Evolutionary conservation across 2,113 vertebrate genomes (phyloP).

Genomic region (Trematomus loennbergii): DNA sequence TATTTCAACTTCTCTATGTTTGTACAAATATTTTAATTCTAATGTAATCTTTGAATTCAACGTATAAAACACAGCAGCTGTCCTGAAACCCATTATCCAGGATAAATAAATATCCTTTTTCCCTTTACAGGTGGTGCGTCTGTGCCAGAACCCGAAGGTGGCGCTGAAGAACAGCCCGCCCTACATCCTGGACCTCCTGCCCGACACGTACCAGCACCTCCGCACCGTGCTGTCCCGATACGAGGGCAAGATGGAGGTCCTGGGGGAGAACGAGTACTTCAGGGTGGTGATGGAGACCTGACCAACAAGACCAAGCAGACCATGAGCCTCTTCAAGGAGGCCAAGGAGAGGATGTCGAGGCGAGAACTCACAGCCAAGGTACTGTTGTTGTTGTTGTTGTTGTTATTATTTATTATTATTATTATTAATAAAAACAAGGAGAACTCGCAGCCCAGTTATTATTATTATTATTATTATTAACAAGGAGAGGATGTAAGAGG

Average conservation of each 20-base stretch:
- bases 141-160: constrained; percentile 97
- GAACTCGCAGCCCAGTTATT: constrained; percentile 95
- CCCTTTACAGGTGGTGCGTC: constrained; percentile 90
- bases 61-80: too few relatives aligned
- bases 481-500: too few relatives aligned
- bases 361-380: constrained; percentile 98
- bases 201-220: constrained; percentile 97
- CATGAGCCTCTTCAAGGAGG: constrained; percentile 98
- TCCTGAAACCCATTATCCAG: too few relatives aligned
- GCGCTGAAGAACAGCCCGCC: constrained; percentile 98
- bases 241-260: constrained; percentile 96
- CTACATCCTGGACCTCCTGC: constrained; percentile 97
- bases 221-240: constrained; percentile 94
- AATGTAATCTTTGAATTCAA: too few relatives aligned
- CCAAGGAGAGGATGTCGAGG: constrained; percentile 98
- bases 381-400: background rate
- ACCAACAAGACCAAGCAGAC: constrained; percentile 99
- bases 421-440: too few relatives aligned
- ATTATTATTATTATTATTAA: too few relatives aligned
- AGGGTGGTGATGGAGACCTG: constrained; percentile 96
- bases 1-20: too few relatives aligned
- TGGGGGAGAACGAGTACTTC: constrained; percentile 98
- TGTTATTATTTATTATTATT: too few relatives aligned
- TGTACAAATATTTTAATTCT: too few relatives aligned
- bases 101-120: background rate